Base-by-base conservation (phyloP, 92 coral and sea anemone genomes). In the Siderastrea siderea region DNA sequence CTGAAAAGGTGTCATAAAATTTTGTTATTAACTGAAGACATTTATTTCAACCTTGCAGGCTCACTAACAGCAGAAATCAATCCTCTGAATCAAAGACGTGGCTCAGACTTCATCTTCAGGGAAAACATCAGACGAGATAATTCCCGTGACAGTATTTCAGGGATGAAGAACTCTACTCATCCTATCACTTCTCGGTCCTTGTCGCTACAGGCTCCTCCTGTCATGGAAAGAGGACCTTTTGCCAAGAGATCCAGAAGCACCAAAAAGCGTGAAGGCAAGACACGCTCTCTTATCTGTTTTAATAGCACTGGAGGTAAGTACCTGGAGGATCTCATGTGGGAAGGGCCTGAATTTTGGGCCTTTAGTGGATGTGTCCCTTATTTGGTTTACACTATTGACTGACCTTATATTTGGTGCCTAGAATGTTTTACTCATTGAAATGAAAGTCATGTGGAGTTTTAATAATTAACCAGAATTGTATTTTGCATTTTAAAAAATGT, bases 201-300 rank as follows among this genome's bases (percentile, higher is more conserved):
- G 54, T 95, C 98, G 5, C 93, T 95, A 16, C 98, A 94, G 76
- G 91, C 98, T 13, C 93, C 93, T 8, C 90, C 88, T 12, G 89
- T 89, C 50, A 85, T 77, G 16, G 95, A 87, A 59, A 82, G 90
- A 13, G 91, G 95, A 1, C 94, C 92, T 13, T 74, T 87, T 0
- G 89, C 94, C 19, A 96, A 92, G 91, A 90, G 99, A 77, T 86
- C 98, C 17, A 92, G 85, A 71, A 98, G 99, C 88, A 95, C 98
- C 12, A 98, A 98, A 93, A 98, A 92, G 84, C 84, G 99, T 26
- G 98, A 96, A 96, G 98, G 99, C 96, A 94, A 89, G 96, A 84
- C 93, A n/a, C 63, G 75, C 46, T 93, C 92, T 15, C 83, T 88
- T 81, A 78, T 90, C 76, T 76, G 89, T 85, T 57, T 67, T 10